A percentile compares a stretch with the other conserved stretches of the same genome.
These are phyloP conservation scores for Oncopodura yosiiana DNA, from an alignment of 1,140 invertebrate genomes.

Conservation along the genomic window DNA sequence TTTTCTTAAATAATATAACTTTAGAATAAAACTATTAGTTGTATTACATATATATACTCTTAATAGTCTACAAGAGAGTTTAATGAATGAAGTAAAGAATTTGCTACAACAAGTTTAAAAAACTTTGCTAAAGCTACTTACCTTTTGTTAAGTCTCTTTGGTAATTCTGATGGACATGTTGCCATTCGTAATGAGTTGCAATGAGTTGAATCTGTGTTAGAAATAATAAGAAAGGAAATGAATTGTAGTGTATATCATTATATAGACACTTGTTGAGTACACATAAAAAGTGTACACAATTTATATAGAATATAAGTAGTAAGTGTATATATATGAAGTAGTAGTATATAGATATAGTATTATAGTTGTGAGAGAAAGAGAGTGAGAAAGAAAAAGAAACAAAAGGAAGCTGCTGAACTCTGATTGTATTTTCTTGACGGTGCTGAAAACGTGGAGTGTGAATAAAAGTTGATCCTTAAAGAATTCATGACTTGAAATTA, in stretches of 20 bases:
- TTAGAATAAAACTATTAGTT: no score
- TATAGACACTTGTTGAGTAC: no score
- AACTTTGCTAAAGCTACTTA: slow-evolving; percentile 16
- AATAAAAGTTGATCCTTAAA: slow-evolving; percentile 4
- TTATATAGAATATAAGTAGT: no score
- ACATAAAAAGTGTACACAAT: no score
- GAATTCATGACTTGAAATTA: slow-evolving; percentile 29
- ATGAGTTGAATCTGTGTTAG: slow-evolving; percentile 29
- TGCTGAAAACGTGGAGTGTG: slow-evolving; percentile 21
- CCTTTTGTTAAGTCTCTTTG: slow-evolving; percentile 32
- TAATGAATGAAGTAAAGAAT: no score
- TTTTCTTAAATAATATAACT: no score
- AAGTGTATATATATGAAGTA: no score
- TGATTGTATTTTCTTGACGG: slow-evolving; percentile 30
- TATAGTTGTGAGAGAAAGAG: no score
- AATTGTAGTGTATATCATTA: no score
- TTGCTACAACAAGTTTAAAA: no score
- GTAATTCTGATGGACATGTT: slow-evolving; percentile 33
- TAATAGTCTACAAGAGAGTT: no score
- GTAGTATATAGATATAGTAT: neutral
- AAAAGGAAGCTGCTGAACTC: slow-evolving; percentile 6
- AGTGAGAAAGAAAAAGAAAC: slow-evolving; percentile 1
- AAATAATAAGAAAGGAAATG: slow-evolving; percentile 8
- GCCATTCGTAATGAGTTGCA: slow-evolving; percentile 36
- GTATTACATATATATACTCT: no score